These are phyloP conservation scores for Semnornis frantzii DNA, from an alignment of 2,113 vertebrate species.

Conservation along the genomic window DNA sequence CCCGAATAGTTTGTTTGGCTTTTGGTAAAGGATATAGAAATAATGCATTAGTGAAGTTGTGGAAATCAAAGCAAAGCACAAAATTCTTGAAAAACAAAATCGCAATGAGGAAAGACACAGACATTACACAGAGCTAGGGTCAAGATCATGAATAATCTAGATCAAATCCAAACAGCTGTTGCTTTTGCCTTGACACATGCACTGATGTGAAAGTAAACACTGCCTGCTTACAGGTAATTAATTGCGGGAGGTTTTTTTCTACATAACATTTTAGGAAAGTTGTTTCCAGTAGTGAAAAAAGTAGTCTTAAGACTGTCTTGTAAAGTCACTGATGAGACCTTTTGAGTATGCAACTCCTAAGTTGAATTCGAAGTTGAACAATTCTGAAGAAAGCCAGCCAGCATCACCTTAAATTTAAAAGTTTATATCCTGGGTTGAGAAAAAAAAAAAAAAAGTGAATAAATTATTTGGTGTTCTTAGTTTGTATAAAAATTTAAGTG, in stretches of 20 bases:
- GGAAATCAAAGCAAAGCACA: neutral
- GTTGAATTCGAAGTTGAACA: neutral
- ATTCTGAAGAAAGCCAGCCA: neutral
- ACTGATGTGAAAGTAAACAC: neutral
- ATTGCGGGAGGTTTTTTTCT: neutral
- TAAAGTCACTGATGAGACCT: neutral
- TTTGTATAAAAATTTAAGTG: neutral
- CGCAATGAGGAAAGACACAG: neutral
- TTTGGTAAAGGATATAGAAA: neutral
- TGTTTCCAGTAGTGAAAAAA: neutral
- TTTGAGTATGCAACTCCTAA: fast-evolving
- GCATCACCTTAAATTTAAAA: neutral
- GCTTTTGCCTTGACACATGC: neutral
- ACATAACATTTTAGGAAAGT: neutral
- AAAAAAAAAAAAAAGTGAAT: neutral
- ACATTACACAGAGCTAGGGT: neutral
- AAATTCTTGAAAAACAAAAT: neutral
- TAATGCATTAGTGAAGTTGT: neutral
- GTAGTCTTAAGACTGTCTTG: neutral
- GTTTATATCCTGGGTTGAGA: neutral
- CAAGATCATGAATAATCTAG: neutral
- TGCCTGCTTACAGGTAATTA: fast-evolving
- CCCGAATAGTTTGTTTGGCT: neutral
- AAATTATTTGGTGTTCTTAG: neutral
- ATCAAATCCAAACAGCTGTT: neutral